These are phyloP conservation scores for Tringa solitaria DNA, from an alignment of 2,113 vertebrate species.

Conservation along the genomic window DNA sequence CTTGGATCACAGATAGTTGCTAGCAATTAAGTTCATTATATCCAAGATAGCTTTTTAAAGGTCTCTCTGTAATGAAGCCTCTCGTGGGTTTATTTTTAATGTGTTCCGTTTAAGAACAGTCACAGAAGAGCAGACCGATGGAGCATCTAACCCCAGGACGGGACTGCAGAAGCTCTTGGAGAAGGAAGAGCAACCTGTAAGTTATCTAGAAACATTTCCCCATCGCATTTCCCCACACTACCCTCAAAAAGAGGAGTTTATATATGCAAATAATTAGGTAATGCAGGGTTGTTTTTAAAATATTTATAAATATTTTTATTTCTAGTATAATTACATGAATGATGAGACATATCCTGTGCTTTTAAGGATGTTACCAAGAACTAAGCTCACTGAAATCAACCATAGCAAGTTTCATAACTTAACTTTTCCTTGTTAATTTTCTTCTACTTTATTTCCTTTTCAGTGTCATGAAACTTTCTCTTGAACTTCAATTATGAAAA, in stretches of 20 bases:
- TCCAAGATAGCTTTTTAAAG: not conserved
- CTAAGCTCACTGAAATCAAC: not conserved
- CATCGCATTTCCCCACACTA: rapidly evolving
- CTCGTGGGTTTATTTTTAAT: not conserved
- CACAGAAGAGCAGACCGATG: not conserved
- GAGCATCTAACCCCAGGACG: not conserved
- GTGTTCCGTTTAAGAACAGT: not conserved
- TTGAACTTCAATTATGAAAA: not conserved
- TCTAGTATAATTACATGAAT: not conserved
- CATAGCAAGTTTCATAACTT: not conserved
- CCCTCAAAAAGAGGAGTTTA: rapidly evolving
- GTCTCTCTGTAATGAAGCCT: not conserved
- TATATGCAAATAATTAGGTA: not conserved
- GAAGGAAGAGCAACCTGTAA: not conserved
- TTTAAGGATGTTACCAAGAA: not conserved
- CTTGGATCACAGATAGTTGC: not conserved
- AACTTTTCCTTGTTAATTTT: not conserved
- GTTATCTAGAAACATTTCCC: not conserved
- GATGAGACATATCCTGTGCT: not conserved
- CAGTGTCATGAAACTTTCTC: not conserved
- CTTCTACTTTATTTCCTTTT: not conserved
- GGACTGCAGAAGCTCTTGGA: not conserved
- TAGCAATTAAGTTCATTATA: not conserved
- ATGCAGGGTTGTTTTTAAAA: not conserved
- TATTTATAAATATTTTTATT: not conserved